Evolutionary conservation across 2,797 vertebrate genomes (phyloP).

Genomic region (Ciconia nigra): DNA sequence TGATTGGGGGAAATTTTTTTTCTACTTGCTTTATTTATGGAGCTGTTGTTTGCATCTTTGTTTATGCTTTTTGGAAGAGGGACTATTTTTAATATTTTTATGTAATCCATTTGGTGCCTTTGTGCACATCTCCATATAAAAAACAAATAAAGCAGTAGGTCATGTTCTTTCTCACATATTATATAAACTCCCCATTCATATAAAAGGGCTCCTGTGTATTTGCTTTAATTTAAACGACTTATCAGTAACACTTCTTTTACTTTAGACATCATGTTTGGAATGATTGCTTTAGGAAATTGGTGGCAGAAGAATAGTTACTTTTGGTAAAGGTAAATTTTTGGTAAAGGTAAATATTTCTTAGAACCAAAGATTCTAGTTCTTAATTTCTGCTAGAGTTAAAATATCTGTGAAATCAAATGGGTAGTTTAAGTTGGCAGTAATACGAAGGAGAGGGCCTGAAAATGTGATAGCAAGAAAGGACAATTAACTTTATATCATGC

Average conservation of each 20-base stretch:
- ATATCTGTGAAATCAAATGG: background rate
- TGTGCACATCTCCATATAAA: background rate
- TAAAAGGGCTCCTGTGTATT: background rate
- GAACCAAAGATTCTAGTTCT: background rate
- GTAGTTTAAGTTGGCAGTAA: background rate
- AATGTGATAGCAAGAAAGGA: background rate
- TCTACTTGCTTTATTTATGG: background rate
- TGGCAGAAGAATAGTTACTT: background rate
- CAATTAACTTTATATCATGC: background rate
- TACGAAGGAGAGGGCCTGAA: background rate
- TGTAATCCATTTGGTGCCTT: background rate
- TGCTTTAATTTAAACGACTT: background rate
- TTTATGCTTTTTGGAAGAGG: background rate
- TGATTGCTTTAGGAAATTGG: background rate
- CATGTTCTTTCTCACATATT: background rate
- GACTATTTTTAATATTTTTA: background rate
- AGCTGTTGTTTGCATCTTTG: background rate
- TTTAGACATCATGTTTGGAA: background rate
- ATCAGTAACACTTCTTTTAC: background rate
- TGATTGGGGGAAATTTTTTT: background rate
- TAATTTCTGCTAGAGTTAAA: background rate
- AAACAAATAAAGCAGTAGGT: background rate
- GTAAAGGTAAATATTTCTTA: background rate
- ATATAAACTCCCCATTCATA: background rate
- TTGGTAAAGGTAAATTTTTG: background rate